phyloP scores from a whole-genome alignment of 2,113 vertebrate genomes.

The Paradoxurus hermaphroditus region DNA sequence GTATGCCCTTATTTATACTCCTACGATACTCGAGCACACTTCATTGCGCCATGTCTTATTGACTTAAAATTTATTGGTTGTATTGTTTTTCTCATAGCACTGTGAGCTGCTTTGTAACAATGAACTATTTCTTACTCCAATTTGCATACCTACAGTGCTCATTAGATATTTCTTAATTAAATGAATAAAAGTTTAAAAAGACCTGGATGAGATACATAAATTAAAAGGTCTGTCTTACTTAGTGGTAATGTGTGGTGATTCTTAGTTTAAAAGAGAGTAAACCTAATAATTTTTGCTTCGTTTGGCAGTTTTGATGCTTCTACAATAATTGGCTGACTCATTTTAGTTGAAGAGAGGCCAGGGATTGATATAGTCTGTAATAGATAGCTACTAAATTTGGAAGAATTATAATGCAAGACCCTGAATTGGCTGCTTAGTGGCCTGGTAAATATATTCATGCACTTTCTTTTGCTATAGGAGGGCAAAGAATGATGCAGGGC shows the following conservation, averaged over 20 bases:
- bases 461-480: not conserved
- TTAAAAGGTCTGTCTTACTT: slow-evolving; percentile 13
- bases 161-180: slow-evolving; percentile 38
- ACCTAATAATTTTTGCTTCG: slow-evolving; percentile 37
- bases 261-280: slow-evolving; percentile 36
- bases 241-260: slow-evolving; percentile 19
- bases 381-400: slow-evolving; percentile 2
- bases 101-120: not conserved
- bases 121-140: not conserved
- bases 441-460: not conserved
- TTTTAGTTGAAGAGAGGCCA: slow-evolving; percentile 36
- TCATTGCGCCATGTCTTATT: not conserved
- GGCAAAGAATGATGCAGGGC: slow-evolving; percentile 15
- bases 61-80: slow-evolving; percentile 10
- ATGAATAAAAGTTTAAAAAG: slow-evolving; percentile 25
- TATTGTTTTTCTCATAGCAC: not conserved
- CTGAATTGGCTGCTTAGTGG: slow-evolving; percentile 6
- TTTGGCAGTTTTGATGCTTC: slow-evolving; percentile 18
- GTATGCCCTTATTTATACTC: not conserved
- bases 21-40: not conserved
- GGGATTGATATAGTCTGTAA: slow-evolving; percentile 26
- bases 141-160: not conserved
- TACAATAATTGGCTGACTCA: slow-evolving; percentile 5
- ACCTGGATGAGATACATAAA: not conserved
- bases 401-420: not conserved